Base-by-base conservation (phyloP, 1,140 invertebrate species). In the Pachyrhynchus sulphureomaculatus region DNA sequence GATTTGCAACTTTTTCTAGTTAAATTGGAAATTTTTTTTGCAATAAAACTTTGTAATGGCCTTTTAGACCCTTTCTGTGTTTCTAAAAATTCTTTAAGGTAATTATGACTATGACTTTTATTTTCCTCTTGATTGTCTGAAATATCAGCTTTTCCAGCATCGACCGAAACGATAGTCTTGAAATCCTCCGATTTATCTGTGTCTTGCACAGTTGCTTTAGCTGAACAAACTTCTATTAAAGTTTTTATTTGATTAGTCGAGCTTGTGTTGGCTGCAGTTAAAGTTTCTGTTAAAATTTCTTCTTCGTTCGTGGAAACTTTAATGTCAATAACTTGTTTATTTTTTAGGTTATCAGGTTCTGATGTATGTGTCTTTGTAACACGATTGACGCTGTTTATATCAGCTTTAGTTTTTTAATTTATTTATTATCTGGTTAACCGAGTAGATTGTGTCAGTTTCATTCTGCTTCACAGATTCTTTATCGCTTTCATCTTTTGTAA, bases 1-100 rank as follows among this genome's bases (percentile, higher is more conserved):
- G 79, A 76, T 61, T 78, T 80, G 6, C 78, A 63, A 10, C 66
- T 64, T 44, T 64, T 67, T 8, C 70, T 62, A 8, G 73, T 74
- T 17, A 75, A 66, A 37, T 75, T 69, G 4, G 73, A 70, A n/a
- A 76, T 64, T 57, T 73, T 71, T 55, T 74, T 76, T 1, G 63
- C 67, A 17, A 76, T 23, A 32, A 75, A 76, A 42, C 72, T 76
- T 54, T 76, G 74, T 33, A 76, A 33, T 1, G 74, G 75, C 41
- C 69, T 74, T 48, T 65, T 74, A 4, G 73, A 74, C 4, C 71
- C 72, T 55, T 73, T 76, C 59, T 75, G 73, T 2, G 68, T 68
- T 55, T 76, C 75, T 26, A 75, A 45, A 56, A 75, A 75, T 34
- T 75, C 75, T 47, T 64, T 69, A n/a, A 75, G 39, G 53, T 76